Conservation (phyloP, 1,140 invertebrate species). For the Cotesia glomerata region DNA sequence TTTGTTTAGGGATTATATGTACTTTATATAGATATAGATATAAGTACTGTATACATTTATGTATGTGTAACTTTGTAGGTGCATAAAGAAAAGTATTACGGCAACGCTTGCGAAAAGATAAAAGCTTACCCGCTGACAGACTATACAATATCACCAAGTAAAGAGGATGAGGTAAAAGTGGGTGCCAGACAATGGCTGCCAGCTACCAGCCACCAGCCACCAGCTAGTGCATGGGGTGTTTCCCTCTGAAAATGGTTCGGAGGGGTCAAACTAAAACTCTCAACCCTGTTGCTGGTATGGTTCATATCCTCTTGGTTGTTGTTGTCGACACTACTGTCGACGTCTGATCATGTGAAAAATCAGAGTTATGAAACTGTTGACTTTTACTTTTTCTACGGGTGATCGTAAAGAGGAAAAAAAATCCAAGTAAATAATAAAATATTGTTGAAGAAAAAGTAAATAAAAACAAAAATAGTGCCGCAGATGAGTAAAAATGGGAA, state of each 20-base stretch:
- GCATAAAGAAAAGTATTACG: conserved; percentile 8
- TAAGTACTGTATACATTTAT: not conserved
- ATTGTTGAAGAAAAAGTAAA: not conserved
- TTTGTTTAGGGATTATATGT: not conserved
- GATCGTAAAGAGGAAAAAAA: not conserved
- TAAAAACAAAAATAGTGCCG: not conserved
- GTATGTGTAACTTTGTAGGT: not conserved
- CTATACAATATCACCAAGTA: conserved; percentile 15
- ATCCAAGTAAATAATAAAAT: too few relatives aligned
- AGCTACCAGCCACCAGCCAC: not conserved
- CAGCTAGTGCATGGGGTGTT: not conserved
- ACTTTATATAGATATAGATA: not conserved
- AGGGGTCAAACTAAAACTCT: conserved; percentile 10
- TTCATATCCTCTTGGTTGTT: not conserved
- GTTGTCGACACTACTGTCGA: not conserved
- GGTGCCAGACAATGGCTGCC: conserved; percentile 17
- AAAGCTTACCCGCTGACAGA: conserved; percentile 19
- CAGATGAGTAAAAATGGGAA: not conserved
- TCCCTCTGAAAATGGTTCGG: not conserved
- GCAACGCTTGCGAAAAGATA: conserved; percentile 12
- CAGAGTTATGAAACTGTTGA: conserved; percentile 2
- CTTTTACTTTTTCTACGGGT: not conserved
- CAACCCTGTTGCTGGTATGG: conserved; percentile 4
- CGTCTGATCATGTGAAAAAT: conserved; percentile 22
- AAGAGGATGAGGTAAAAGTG: conserved; percentile 23